These are phyloP conservation scores for Melanotaenia nigrans DNA, from an alignment of 2,797 vertebrate genomes.

Conservation along the genomic window DNA sequence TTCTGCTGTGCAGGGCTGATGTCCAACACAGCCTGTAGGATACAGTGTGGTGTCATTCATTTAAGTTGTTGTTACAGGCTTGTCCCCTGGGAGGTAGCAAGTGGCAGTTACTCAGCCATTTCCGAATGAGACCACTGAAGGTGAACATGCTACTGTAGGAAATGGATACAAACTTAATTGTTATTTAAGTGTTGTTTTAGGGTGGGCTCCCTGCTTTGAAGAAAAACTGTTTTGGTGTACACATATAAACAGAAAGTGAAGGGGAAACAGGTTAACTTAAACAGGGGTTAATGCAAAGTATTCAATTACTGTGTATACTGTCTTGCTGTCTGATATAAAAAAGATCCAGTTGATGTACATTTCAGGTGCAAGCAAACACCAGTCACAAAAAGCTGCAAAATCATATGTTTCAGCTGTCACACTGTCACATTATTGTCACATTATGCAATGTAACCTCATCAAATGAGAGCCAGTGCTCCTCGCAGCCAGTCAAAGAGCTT, in stretches of 20 bases:
- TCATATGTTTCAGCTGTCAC: conserved; percentile 43
- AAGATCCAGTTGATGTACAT: conserved; percentile 41
- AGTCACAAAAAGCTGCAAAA: conserved; percentile 35
- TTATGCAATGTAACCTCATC: conserved; percentile 49
- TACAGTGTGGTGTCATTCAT: background rate
- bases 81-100: background rate
- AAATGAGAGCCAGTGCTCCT: conserved; percentile 34
- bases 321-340: conserved; percentile 30
- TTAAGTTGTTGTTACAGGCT: background rate
- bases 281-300: background rate
- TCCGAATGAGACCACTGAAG: background rate
- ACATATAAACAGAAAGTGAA: too few species aligned
- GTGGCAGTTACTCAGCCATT: background rate
- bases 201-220: background rate
- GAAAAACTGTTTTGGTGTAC: background rate
- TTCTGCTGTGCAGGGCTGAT: background rate
- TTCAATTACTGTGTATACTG: too few species aligned
- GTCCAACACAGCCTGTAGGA: background rate
- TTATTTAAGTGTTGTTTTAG: too few species aligned
- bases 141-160: background rate
- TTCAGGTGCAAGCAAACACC: conserved; percentile 57
- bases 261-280: too few species aligned
- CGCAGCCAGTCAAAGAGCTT: conserved; percentile 52
- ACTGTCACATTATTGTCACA: conserved; percentile 23
- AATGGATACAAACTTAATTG: background rate